Percentiles rank a stretch among this genome's conserved stretches.
Conservation (phyloP, 2,888 invertebrate species). For the Tricholauxania praeusta region DNA sequence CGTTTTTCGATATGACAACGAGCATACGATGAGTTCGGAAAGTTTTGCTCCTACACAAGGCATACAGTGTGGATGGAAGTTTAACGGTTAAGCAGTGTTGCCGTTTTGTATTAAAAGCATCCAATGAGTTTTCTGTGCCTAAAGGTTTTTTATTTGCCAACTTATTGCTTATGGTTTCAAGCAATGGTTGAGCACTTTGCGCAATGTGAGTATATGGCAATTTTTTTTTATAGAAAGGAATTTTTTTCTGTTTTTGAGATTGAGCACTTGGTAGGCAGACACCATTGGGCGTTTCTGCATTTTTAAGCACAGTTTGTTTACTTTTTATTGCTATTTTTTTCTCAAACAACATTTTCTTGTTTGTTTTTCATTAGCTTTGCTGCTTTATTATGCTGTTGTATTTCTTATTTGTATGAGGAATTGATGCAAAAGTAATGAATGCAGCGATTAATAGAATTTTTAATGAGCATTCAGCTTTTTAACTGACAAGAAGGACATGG, state of each 20-base stretch:
- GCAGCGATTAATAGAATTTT: constrained; percentile 46
- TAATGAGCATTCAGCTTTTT: constrained; percentile 41
- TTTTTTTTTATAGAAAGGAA: too few species aligned
- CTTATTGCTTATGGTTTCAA: too few species aligned
- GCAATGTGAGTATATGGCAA: too few species aligned
- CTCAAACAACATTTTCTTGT: constrained; percentile 39
- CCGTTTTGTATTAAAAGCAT: neutral
- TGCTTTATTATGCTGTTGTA: constrained; percentile 27
- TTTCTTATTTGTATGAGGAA: constrained; percentile 1
- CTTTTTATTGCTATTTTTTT: constrained; percentile 44
- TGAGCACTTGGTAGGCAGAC: too few species aligned
- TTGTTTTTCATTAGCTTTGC: constrained; percentile 46
- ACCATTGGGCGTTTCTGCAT: constrained; percentile 39
- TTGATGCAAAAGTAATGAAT: neutral
- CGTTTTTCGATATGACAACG: constrained; percentile 30
- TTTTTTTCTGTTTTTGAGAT: too few species aligned
- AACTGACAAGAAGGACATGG: too few species aligned
- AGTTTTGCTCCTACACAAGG: too few species aligned
- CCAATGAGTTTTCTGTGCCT: constrained; percentile 16
- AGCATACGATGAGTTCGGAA: too few species aligned
- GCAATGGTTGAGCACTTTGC: too few species aligned
- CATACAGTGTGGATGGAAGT: too few species aligned
- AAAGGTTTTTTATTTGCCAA: neutral
- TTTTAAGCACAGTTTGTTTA: constrained; percentile 47
- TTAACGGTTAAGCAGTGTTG: neutral